Evolutionary conservation across 2,888 invertebrate species (phyloP), one percentile per base, ranked within the genome.

Genomic region (Platycheirus rosarum): DNA sequence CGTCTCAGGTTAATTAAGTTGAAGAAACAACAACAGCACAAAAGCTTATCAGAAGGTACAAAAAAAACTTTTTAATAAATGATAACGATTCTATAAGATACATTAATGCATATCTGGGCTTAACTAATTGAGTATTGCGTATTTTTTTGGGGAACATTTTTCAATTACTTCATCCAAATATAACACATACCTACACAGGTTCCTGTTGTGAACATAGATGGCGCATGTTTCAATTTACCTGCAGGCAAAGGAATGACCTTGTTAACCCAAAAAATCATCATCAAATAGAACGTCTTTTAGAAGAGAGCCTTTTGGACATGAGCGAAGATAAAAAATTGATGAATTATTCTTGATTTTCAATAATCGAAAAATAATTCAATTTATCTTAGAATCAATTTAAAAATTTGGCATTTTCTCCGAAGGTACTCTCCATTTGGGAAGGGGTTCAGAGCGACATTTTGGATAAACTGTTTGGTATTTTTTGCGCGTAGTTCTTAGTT

Each of bases 21-120:
- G 13, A 57, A 32, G 37, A 37, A 51, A 14, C 57, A 55, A 37
- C 42, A 68, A 62, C n/a, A 46, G 44, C 11, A 18, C 49, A 76
- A 69, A 62, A 46, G 62, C 26, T 29, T 71, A 71, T 66, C 57
- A 71, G 14, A 48, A 46, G 3, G 53, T 44, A 60, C 51, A 53
- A 9, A 32, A 42, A 35, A 65, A 26, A 42, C 35, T n/a, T 60
- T 13, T 68, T 71, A 66, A 51, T 51, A 78, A 66, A 53, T 68
- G 48, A 68, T 66, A 70, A 57, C 42, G 37, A n/a, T 57, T 70
- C 55, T 35, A 49, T 53, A 14, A 65, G 18, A 16, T 63, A 35
- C 63, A 42, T 63, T 48, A 49, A 63, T 42, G 44, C 14, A 48
- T 48, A 48, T 20, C 51, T 37, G 11, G 13, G n/a, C n/a, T n/a